Conservation (phyloP, 30 jellyfish, hydroid and myxozoan species). For the Turritopsis dohrnii region DNA sequence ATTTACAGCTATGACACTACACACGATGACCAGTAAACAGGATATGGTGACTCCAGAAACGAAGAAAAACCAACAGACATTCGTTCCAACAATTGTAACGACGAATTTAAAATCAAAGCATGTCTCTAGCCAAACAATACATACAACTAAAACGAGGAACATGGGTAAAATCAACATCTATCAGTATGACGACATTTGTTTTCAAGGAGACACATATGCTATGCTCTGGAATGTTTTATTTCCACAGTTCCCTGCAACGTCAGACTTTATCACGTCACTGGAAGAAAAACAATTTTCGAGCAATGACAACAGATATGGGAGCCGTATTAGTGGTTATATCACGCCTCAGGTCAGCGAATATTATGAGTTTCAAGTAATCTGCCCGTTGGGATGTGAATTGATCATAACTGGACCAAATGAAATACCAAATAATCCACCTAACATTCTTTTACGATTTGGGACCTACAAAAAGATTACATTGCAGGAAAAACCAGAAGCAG, state of each 20-base stretch:
- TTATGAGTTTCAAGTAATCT: conserved; percentile 37
- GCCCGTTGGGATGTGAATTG: conserved; percentile 26
- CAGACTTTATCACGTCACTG: conserved; percentile 27
- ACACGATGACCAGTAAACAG: too few relatives aligned
- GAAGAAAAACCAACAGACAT: not conserved
- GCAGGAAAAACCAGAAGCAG: not conserved
- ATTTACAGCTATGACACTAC: not conserved
- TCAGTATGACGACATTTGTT: conserved; percentile 47
- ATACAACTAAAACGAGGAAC: not conserved
- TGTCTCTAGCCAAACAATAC: not conserved
- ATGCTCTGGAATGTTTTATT: conserved; percentile 60
- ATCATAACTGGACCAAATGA: conserved; percentile 6
- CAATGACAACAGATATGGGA: conserved; percentile 19
- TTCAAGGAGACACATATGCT: conserved; percentile 26
- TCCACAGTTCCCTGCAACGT: conserved; percentile 57
- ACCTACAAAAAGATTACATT: not conserved
- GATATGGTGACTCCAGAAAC: not conserved
- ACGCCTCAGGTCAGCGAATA: conserved; percentile 31
- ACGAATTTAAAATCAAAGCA: not conserved
- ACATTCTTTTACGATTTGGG: conserved; percentile 10
- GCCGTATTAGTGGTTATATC: conserved; percentile 45
- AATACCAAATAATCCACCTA: not conserved
- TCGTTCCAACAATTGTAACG: not conserved
- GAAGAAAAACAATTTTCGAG: conserved; percentile 41
- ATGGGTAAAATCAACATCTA: conserved; percentile 58